Base-by-base conservation (phyloP, 2,113 vertebrate species). In the Callithrix jacchus region DNA sequence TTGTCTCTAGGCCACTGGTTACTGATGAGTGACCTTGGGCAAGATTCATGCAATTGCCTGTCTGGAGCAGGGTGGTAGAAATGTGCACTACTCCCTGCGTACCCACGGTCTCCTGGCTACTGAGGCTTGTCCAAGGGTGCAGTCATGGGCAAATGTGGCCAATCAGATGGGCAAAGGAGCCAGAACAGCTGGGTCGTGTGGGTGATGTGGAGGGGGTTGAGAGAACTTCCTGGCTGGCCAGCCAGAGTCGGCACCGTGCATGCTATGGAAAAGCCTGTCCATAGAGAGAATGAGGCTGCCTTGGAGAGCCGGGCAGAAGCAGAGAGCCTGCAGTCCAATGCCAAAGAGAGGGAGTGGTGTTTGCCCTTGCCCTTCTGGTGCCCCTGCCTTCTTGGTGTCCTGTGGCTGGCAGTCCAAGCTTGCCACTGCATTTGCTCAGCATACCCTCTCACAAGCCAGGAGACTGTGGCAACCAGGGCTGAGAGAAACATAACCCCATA, bases 281-380 rank as follows among this genome's bases (percentile, higher is more conserved):
- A 27, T 35, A 54, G 52, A 30, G 14, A 49, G 42, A 37, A 30
- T 0, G 2, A 21, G 79, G 64, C 47, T 1, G 0, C 87, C 21
- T 52, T 17, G 40, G 37, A 32, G 76, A 84, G 17, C 0, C 13
- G 14, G 68, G 27, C 7, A n/a, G 6, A 18, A 32, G 49, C n/a
- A 5, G 21, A 45, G 25, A 37, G 20, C 1, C 2, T 4, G 45
- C 20, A 27, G 49, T 42, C 5, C 1, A 5, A 1, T 18, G 45
- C 21, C 8, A 45, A 5, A 56, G 8, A 58, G 17, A 32, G 18
- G 32, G 8, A 30, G 68, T 2, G 5, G 12, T 5, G 9, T 49
- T 37, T 35, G 5, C 52, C 27, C 68, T 52, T 35, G 58, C 68
- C 20, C 56, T 52, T 40, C 71, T 40, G 82, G 18, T 3, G 3